Percentiles rank a stretch among this genome's conserved stretches.
These are phyloP conservation scores for Argynnis bischoffii DNA, from an alignment of 2,888 invertebrate genomes.

Conservation along the genomic window DNA sequence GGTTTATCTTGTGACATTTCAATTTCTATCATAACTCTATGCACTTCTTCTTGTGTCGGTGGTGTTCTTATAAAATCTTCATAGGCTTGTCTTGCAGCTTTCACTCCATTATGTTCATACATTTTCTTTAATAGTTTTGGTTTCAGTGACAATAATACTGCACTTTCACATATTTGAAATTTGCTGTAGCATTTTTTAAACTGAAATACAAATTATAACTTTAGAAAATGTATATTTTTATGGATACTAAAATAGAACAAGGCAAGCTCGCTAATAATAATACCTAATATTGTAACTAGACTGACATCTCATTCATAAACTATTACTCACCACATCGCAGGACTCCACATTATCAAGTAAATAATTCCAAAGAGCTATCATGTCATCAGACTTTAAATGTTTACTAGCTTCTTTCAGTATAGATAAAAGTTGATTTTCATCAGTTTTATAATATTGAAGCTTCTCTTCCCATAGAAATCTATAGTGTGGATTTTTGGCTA, in stretches of 20 bases:
- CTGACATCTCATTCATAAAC: too few species aligned
- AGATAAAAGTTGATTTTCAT: slow-evolving; percentile 63
- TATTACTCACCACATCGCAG: slow-evolving; percentile 58
- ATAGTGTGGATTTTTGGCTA: slow-evolving; percentile 55
- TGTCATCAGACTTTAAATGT: slow-evolving; percentile 57
- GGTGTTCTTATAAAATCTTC: slow-evolving; percentile 80
- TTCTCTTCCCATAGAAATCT: slow-evolving; percentile 67
- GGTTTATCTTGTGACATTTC: slow-evolving; percentile 72
- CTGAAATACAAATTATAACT: slow-evolving; percentile 46
- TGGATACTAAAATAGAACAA: too few species aligned
- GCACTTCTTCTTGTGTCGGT: slow-evolving; percentile 83
- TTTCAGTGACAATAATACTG: slow-evolving; percentile 79
- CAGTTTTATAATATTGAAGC: slow-evolving; percentile 54
- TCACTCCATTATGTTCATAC: slow-evolving; percentile 73
- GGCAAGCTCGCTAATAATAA: too few species aligned
- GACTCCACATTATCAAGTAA: slow-evolving; percentile 62
- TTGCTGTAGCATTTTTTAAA: slow-evolving; percentile 62
- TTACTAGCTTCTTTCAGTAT: slow-evolving; percentile 63
- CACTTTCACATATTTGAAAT: slow-evolving; percentile 74
- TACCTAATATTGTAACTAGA: too few species aligned
- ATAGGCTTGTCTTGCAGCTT: slow-evolving; percentile 84
- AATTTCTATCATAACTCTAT: slow-evolving; percentile 83
- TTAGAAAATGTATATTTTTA: too few species aligned
- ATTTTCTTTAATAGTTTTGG: slow-evolving; percentile 84
- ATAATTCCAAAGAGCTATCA: slow-evolving; percentile 62